Evolutionary conservation across 30 jellyfish, hydroid and myxozoan genomes (phyloP).

Genomic region (Chrysaora quinquecirrha): DNA sequence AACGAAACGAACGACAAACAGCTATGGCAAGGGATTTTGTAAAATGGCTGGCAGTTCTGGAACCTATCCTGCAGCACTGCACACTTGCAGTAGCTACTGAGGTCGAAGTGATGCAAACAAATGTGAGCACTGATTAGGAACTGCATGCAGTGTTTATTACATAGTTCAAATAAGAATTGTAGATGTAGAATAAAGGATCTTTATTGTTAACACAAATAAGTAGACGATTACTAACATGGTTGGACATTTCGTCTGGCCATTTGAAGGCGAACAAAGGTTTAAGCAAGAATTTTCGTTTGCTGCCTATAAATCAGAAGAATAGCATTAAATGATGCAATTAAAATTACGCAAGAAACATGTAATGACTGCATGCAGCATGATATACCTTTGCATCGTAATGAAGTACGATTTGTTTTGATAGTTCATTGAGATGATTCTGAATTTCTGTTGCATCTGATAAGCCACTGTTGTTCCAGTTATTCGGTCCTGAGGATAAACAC

Average conservation of each 20-base stretch:
- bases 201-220: no score
- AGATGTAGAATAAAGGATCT: no score
- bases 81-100: no score
- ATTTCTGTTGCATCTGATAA: conserved; percentile 26
- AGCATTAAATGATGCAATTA: neutral
- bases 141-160: no score
- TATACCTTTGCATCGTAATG: conserved; percentile 86
- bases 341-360: conserved; percentile 1
- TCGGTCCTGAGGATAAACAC: conserved; percentile 73
- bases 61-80: no score
- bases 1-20: no score
- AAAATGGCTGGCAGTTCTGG: no score
- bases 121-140: no score
- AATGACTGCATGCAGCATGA: conserved; percentile 15
- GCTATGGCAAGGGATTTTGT: no score
- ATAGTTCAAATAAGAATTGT: no score
- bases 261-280: conserved; percentile 45
- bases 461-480: conserved; percentile 47
- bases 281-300: conserved; percentile 42
- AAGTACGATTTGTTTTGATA: conserved; percentile 59
- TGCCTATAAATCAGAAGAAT: conserved; percentile 52
- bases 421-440: conserved; percentile 9
- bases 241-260: conserved; percentile 25
- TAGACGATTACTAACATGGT: conserved; percentile 75
- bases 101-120: no score